Percentiles rank a stretch among this genome's conserved stretches.
Evolutionary conservation across 2,113 vertebrate genomes (phyloP).

Genomic region (Cephalopterus ornatus): DNA sequence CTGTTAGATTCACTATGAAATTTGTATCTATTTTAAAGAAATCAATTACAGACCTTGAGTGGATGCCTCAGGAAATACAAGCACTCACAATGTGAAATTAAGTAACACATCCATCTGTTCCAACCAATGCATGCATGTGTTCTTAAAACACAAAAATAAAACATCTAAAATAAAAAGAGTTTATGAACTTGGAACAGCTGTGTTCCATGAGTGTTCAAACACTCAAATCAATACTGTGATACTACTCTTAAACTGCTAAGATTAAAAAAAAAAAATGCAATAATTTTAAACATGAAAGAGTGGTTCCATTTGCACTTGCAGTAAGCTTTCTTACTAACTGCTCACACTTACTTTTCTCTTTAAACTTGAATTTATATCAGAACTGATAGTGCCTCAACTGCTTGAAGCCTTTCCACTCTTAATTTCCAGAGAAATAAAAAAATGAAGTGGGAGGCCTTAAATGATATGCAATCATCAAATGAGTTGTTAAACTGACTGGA

Average conservation of each 20-base stretch:
- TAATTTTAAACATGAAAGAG: background rate
- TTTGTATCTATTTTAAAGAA: background rate
- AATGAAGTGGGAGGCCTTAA: background rate
- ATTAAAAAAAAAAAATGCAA: background rate
- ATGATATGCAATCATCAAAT: background rate
- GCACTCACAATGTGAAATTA: background rate
- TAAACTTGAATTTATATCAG: constrained; percentile 4
- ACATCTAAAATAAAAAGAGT: background rate
- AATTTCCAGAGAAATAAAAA: background rate
- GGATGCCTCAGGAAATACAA: background rate
- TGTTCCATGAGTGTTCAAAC: background rate
- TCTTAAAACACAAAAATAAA: background rate
- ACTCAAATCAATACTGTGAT: background rate
- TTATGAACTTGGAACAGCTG: background rate
- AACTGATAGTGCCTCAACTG: constrained; percentile 8
- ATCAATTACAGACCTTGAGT: background rate
- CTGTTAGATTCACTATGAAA: background rate
- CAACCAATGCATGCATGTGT: background rate
- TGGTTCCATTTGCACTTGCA: background rate
- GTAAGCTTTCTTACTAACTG: background rate
- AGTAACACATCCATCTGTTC: background rate
- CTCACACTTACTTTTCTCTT: background rate
- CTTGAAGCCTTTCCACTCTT: background rate
- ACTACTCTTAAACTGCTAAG: background rate
- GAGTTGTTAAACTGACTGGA: constrained; percentile 4